Evolutionary conservation across 2,888 invertebrate genomes (phyloP).

Genomic region (Apodemia zela): DNA sequence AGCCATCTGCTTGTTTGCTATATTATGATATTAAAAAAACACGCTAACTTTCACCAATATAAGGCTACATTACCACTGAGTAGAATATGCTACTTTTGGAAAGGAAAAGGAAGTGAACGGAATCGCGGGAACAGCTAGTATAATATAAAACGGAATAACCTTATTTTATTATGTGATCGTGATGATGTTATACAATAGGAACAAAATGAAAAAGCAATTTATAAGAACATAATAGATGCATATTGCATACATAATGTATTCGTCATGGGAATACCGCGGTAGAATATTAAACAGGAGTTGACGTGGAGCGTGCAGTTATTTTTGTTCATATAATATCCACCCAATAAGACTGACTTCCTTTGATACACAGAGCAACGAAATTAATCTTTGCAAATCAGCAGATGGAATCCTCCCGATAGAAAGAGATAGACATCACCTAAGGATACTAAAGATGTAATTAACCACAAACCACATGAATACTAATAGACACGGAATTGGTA

Average conservation of each 20-base stretch:
- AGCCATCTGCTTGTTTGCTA: no score
- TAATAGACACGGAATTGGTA: no score
- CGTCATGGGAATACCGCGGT: slow-evolving; percentile 6
- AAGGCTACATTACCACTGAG: no score
- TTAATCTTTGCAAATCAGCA: neutral
- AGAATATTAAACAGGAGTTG: slow-evolving; percentile 10
- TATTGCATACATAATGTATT: slow-evolving; percentile 15
- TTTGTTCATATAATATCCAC: slow-evolving; percentile 4
- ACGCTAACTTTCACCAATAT: no score
- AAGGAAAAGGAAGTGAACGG: no score
- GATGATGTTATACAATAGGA: slow-evolving; percentile 2
- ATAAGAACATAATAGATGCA: slow-evolving; percentile 11
- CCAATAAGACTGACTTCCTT: neutral
- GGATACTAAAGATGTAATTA: no score
- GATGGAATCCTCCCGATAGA: no score
- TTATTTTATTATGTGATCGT: neutral
- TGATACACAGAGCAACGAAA: neutral
- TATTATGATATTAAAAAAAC: no score
- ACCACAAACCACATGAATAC: no score
- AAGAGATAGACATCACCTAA: no score
- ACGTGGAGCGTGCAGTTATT: slow-evolving; percentile 7
- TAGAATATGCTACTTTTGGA: no score
- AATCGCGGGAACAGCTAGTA: neutral
- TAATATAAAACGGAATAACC: neutral
- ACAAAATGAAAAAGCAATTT: slow-evolving; percentile 15